These are phyloP conservation scores for Lysiphlebus fabarum DNA, from an alignment of 1,140 invertebrate genomes.

Conservation along the genomic window DNA sequence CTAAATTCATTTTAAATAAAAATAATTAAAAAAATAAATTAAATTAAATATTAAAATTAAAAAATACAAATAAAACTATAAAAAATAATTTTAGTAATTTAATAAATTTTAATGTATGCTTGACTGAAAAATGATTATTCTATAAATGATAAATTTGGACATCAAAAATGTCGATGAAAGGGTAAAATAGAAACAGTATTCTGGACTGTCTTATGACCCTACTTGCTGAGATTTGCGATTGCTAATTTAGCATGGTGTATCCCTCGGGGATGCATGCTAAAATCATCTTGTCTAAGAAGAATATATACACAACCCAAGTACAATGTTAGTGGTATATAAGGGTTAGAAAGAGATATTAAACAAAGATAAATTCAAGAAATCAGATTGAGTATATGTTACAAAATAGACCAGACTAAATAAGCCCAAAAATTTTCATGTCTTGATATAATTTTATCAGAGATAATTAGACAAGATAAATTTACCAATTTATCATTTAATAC, in stretches of 20 bases:
- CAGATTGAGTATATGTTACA: slow-evolving; percentile 14
- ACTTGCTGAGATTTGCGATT: slow-evolving; percentile 50
- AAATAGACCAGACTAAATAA: slow-evolving; percentile 12
- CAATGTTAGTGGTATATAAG: slow-evolving; percentile 20
- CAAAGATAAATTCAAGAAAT: slow-evolving; percentile 19
- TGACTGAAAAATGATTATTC: neutral
- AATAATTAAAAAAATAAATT: too few species aligned
- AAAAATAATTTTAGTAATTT: too few species aligned
- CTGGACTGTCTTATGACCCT: slow-evolving; percentile 36
- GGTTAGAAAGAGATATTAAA: slow-evolving; percentile 9
- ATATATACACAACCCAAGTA: neutral
- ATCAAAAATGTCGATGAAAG: neutral
- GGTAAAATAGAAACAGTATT: slow-evolving; percentile 14
- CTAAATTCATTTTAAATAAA: too few species aligned
- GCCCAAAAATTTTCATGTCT: slow-evolving; percentile 38
- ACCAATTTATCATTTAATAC: slow-evolving; percentile 48
- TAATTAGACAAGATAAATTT: slow-evolving; percentile 50
- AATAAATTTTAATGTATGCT: too few species aligned
- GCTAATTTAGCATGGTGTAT: slow-evolving; percentile 50
- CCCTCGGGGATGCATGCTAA: slow-evolving; percentile 37
- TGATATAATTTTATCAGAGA: slow-evolving; percentile 55
- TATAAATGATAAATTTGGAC: slow-evolving; percentile 7
- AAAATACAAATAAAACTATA: too few species aligned
- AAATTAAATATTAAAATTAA: too few species aligned
- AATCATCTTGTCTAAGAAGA: slow-evolving; percentile 11